Conservation (phyloP, 2,888 invertebrate species). For the Ischnura elegans region DNA sequence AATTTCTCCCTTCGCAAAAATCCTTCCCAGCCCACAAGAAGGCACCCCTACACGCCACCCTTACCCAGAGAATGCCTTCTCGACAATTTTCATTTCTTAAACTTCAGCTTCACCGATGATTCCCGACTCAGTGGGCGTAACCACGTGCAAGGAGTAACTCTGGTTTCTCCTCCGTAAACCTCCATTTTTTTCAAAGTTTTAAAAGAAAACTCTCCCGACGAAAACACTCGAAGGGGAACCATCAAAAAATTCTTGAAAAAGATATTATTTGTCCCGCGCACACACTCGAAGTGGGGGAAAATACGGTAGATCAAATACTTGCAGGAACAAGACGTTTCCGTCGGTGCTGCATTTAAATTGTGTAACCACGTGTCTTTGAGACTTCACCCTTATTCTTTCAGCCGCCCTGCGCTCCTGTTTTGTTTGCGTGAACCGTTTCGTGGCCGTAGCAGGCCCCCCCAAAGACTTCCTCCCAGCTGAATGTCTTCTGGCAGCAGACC, state of each 20-base stretch:
- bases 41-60: neutral
- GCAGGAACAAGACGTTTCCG: neutral
- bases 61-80: neutral
- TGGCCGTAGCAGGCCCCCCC: neutral
- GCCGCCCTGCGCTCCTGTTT: neutral
- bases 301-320: neutral
- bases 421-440: neutral
- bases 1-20: neutral
- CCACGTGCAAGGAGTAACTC: neutral
- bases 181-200: neutral
- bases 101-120: neutral
- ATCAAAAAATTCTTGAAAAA: neutral
- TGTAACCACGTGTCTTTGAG: neutral
- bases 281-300: neutral
- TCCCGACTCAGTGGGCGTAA: neutral
- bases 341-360: neutral
- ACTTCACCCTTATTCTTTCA: neutral
- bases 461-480: neutral
- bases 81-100: neutral
- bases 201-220: neutral
- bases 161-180: neutral
- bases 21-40: neutral
- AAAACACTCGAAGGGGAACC: neutral
- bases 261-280: neutral
- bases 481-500: neutral